These are phyloP conservation scores for Autographa gamma DNA, from an alignment of 2,888 invertebrate genomes.

Conservation along the genomic window DNA sequence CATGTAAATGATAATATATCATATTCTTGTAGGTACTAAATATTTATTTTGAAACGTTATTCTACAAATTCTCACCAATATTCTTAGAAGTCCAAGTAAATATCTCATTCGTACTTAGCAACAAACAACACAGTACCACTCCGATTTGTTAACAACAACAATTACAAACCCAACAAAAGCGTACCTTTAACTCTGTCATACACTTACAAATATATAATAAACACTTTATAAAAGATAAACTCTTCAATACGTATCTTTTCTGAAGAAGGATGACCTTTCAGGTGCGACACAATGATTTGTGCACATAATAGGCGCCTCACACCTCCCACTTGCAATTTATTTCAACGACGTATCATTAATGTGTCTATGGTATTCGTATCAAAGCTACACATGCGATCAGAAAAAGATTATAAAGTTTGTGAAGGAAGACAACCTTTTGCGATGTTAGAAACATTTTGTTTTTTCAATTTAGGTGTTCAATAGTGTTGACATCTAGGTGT, in stretches of 20 bases:
- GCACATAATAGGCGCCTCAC: slow-evolving; percentile 27
- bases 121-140: too few relatives aligned
- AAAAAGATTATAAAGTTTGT: slow-evolving; percentile 5
- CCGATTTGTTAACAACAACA: background rate
- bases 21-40: too few relatives aligned
- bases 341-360: slow-evolving; percentile 38
- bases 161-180: background rate
- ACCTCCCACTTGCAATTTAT: slow-evolving; percentile 33
- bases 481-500: too few relatives aligned
- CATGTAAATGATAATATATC: too few relatives aligned
- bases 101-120: too few relatives aligned
- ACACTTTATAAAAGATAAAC: slow-evolving; percentile 11
- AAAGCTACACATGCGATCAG: slow-evolving; percentile 6
- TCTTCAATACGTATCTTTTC: slow-evolving; percentile 18
- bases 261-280: slow-evolving; percentile 32
- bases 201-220: background rate
- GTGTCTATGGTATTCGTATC: slow-evolving; percentile 26
- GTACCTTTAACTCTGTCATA: background rate
- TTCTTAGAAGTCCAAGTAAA: too few relatives aligned
- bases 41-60: too few relatives aligned
- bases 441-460: background rate
- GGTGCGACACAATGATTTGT: slow-evolving; percentile 28
- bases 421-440: background rate
- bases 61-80: too few relatives aligned
- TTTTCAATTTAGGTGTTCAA: background rate